Conservation (phyloP, 1,140 invertebrate species). For the Melanaphis sacchari region DNA sequence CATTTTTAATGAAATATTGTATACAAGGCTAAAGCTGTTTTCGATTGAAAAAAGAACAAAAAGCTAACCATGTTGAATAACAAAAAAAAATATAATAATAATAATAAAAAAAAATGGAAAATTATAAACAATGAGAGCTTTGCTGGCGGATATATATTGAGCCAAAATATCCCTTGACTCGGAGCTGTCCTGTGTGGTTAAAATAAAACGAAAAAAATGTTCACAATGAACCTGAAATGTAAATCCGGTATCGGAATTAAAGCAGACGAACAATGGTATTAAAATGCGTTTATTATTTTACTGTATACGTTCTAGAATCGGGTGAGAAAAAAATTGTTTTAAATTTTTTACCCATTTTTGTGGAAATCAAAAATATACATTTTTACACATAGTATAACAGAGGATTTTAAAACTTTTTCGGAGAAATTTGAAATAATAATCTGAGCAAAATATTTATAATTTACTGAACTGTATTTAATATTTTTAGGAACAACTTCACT, state of each 20-base stretch:
- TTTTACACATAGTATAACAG: neutral
- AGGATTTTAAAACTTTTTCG: neutral
- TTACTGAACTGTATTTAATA: neutral
- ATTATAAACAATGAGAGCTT: constrained; percentile 50
- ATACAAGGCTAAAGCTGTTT: constrained; percentile 23
- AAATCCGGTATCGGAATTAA: constrained; percentile 45
- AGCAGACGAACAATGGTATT: constrained; percentile 30
- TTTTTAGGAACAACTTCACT: neutral
- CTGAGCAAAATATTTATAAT: neutral
- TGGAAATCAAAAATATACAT: neutral
- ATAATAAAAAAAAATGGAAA: neutral
- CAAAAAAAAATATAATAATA: neutral
- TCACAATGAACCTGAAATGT: constrained; percentile 52
- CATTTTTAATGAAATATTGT: constrained; percentile 8
- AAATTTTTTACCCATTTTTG: neutral
- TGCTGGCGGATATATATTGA: constrained; percentile 48
- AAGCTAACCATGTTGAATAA: constrained; percentile 37
- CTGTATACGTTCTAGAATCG: neutral
- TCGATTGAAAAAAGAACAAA: constrained; percentile 45
- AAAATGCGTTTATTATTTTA: constrained; percentile 34
- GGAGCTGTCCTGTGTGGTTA: neutral
- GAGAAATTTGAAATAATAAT: neutral
- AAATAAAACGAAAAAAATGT: constrained; percentile 43
- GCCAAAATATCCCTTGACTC: constrained; percentile 45
- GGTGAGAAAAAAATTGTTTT: neutral